Evolutionary conservation across 2,113 vertebrate genomes (phyloP).

Genomic region (Myiopsitta monachus): DNA sequence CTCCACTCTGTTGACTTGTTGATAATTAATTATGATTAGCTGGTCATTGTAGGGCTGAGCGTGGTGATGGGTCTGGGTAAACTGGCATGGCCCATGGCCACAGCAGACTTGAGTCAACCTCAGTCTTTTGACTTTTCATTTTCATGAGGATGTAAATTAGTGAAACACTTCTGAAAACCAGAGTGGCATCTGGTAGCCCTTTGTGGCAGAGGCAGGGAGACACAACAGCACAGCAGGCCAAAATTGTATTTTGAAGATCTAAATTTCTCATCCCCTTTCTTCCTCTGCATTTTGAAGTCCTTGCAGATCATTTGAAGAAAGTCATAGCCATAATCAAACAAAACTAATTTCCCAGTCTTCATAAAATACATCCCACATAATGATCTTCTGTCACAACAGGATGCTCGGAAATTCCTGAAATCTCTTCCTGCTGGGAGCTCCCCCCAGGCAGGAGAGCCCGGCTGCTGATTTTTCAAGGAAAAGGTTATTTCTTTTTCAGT

Average conservation of each 20-base stretch:
- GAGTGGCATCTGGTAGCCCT: conserved; percentile 15
- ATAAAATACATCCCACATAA: neutral
- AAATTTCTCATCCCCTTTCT: neutral
- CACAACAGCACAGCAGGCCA: conserved; percentile 28
- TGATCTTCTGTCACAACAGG: conserved; percentile 2
- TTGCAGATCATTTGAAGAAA: neutral
- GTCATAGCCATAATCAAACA: neutral
- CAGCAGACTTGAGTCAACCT: neutral
- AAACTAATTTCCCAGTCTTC: neutral
- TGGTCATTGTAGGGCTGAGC: neutral
- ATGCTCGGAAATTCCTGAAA: conserved; percentile 18
- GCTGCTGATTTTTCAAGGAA: conserved; percentile 2
- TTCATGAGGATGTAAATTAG: conserved; percentile 6
- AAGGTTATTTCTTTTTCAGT: neutral
- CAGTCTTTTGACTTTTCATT: neutral
- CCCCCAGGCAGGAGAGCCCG: neutral
- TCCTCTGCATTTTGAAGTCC: neutral
- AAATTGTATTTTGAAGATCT: neutral
- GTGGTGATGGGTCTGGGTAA: neutral
- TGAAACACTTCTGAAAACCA: neutral
- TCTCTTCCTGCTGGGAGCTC: conserved; percentile 19
- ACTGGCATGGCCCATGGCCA: neutral
- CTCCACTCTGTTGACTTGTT: neutral
- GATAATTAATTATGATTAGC: neutral
- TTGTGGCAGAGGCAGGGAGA: neutral